Base-by-base conservation (phyloP, 2,797 vertebrate genomes). In the Acrossocheilus fasciatus region DNA sequence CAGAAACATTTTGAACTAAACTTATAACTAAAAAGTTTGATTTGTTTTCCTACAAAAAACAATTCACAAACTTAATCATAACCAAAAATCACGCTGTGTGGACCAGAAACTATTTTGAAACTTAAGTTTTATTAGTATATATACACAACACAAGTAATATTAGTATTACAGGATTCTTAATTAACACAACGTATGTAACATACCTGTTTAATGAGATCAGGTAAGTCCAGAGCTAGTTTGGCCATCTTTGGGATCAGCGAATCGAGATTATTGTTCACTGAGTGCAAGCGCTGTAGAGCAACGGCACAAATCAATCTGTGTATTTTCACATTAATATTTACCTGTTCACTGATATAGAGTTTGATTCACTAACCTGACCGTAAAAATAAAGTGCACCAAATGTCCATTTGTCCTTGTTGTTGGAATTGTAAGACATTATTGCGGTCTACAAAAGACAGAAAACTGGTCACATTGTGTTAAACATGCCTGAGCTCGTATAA, bases 391-490 rank as follows among this genome's bases (percentile, higher is more conserved):
- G 92, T 1, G 89, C 91, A 0, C 93, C 91, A 36, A 96, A 95
- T 5, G 47, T 26, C 95, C 95, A 96, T 23, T 88, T 83, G 0
- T 1, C 43, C 72, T 84, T 88, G 18, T 95, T 92, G 66, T 59
- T 85, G 0, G 90, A 91, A 90, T 96, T 96, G 57, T 90, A 94
- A 5, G 82, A 85, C 36, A 92, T 64, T 89, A 95, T 94, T 0
- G 91, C 90, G 4, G 54, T 7, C 95, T 96, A 34, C 4, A 85
- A 75, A 39, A 75, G 20, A 50, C 10, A 70, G 52, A 54, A 7
- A 2, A 30, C 36, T 4, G 26, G n/a, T 69, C 69, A 68, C 23
- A 12, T 45, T 45, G 0, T 23, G 12, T 79, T 2, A 41, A 36
- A 78, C 41, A 75, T 2, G 17, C 36, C 4, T 66, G 54, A 18